Percentiles rank a stretch among this genome's conserved stretches.
Conservation (phyloP, 2,797 vertebrate genomes). For the Myripristis murdjan region DNA sequence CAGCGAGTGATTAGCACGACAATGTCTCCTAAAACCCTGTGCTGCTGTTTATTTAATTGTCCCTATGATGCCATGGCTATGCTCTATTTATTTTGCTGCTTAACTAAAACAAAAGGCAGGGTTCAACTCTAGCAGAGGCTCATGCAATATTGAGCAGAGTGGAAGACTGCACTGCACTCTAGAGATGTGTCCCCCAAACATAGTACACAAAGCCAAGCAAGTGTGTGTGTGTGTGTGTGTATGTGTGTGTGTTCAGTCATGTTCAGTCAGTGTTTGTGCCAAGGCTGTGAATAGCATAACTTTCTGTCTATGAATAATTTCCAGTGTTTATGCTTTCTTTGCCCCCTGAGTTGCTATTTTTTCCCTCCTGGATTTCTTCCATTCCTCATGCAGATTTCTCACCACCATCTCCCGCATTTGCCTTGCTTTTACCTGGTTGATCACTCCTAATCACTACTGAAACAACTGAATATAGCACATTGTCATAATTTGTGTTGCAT, state of each 20-base stretch:
- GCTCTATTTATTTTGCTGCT: slow-evolving; percentile 85
- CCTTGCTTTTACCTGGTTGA: slow-evolving; percentile 52
- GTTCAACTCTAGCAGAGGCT: slow-evolving; percentile 81
- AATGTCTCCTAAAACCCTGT: slow-evolving; percentile 72
- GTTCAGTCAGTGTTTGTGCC: slow-evolving; percentile 74
- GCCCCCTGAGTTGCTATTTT: slow-evolving; percentile 75
- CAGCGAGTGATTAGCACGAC: slow-evolving; percentile 79
- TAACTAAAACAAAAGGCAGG: slow-evolving; percentile 83
- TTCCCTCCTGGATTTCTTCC: slow-evolving; percentile 66
- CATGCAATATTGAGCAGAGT: slow-evolving; percentile 85
- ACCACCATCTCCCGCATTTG: slow-evolving; percentile 60
- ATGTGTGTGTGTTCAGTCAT: slow-evolving; percentile 54
- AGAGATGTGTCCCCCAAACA: slow-evolving; percentile 74
- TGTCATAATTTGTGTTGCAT: slow-evolving; percentile 30
- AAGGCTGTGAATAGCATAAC: slow-evolving; percentile 75
- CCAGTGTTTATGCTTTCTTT: slow-evolving; percentile 81
- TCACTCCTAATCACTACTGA: slow-evolving; percentile 58
- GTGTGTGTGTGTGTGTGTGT: slow-evolving; percentile 42
- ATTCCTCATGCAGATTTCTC: slow-evolving; percentile 68
- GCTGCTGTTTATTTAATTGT: slow-evolving; percentile 85
- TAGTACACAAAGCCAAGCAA: slow-evolving; percentile 55
- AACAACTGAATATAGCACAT: slow-evolving; percentile 49
- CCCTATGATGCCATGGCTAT: slow-evolving; percentile 80
- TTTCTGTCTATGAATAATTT: slow-evolving; percentile 83
- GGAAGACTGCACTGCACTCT: slow-evolving; percentile 77